Conservation (phyloP, 2,113 vertebrate genomes). For the Zapus hudsonius region DNA sequence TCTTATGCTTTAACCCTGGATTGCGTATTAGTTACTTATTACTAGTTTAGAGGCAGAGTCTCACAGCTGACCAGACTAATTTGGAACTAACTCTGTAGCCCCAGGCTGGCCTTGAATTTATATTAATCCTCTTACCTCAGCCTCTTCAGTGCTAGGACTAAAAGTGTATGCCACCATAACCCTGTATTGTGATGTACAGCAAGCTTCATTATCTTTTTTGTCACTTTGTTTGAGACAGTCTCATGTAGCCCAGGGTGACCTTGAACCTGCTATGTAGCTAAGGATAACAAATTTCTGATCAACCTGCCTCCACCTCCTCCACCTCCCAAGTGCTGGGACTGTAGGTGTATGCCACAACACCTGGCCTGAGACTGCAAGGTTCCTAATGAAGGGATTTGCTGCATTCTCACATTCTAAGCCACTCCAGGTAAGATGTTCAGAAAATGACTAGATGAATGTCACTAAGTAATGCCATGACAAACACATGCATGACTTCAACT, state of each 20-base stretch:
- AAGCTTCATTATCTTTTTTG: too few species aligned
- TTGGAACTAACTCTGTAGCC: too few species aligned
- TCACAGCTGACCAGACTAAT: too few species aligned
- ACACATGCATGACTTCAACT: background rate
- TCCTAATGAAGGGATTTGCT: background rate
- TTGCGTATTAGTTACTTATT: too few species aligned
- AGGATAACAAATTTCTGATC: background rate
- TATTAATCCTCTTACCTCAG: too few species aligned
- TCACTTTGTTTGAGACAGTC: too few species aligned
- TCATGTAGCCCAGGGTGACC: background rate
- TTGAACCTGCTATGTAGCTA: background rate
- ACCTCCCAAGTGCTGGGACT: background rate
- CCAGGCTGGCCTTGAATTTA: too few species aligned
- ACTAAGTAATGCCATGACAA: background rate
- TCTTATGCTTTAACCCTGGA: background rate
- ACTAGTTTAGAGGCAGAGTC: too few species aligned
- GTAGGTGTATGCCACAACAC: background rate
- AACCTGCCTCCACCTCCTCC: background rate
- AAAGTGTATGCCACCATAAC: too few species aligned
- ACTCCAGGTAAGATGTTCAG: background rate
- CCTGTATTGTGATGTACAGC: too few species aligned
- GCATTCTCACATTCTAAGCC: background rate
- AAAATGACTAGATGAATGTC: slow-evolving; percentile 27
- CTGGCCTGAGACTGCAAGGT: background rate
- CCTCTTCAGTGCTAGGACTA: too few species aligned